These are phyloP conservation scores for Phaethon lepturus DNA, from an alignment of 2,113 vertebrate species.

Conservation along the genomic window DNA sequence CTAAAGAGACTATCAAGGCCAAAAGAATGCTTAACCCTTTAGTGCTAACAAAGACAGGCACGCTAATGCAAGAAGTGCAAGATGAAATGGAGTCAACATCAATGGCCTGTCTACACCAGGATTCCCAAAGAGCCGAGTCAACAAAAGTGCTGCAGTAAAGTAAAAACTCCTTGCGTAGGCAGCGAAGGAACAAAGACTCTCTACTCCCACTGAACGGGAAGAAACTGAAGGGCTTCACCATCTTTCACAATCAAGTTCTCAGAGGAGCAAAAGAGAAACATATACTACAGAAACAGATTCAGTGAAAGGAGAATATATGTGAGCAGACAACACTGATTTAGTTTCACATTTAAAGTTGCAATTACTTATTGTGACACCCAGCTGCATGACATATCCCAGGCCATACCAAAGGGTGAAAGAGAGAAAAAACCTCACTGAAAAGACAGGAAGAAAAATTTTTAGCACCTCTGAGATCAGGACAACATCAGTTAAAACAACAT, in stretches of 20 bases:
- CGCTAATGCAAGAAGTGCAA: background rate
- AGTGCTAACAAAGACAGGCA: background rate
- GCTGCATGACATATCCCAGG: background rate
- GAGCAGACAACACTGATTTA: background rate
- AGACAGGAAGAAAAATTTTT: background rate
- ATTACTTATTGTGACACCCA: background rate
- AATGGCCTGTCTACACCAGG: background rate
- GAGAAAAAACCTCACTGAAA: background rate
- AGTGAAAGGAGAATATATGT: background rate
- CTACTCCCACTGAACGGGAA: background rate
- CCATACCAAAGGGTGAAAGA: background rate
- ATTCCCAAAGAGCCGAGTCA: background rate
- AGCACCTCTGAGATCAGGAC: background rate
- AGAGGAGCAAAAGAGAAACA: background rate
- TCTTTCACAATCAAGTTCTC: background rate
- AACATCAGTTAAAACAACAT: background rate
- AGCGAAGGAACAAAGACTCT: background rate
- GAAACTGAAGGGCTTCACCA: background rate
- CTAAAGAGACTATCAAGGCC: background rate
- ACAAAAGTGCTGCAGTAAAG: background rate
- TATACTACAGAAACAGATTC: background rate
- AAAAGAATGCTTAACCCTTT: background rate
- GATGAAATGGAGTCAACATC: background rate
- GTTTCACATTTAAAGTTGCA: background rate
- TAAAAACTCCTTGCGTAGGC: background rate